Evolutionary conservation across 2,797 vertebrate species (phyloP), one percentile per base, ranked within the genome.

Genomic region (Bradypodion pumilum): DNA sequence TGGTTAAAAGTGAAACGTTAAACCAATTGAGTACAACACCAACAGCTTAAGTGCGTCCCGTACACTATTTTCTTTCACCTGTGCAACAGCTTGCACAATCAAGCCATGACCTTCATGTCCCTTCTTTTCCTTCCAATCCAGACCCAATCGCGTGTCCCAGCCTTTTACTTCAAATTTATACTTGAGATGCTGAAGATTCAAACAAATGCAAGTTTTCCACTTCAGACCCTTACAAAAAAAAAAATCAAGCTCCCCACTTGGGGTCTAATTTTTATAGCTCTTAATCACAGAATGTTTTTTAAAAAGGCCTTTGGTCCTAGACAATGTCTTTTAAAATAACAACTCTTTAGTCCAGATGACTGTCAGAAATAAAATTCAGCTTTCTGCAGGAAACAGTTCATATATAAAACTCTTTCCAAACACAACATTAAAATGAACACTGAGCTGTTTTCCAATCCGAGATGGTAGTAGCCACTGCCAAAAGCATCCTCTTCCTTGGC

Each of bases 221-320:
- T n/a, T 68, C 23, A 44, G 42, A 9, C 40, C 2, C 46, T 40
- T n/a, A n/a, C 74, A 5, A 74, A 52, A 52, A 74, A 5, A 74
- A 52, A 52, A 69, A 32, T 32, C 12, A 12, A 49, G 66, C 42
- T 70, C 66, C 42, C 2, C 16, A 27, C 13, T 21, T 21, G 5
- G 15, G 66, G 10, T 52, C 1, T 69, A 44, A 80, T 46, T 52
- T 69, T 69, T 59, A 60, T 16, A 75, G 46, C 12, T 42, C 56
- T 49, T 69, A 46, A 25, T 65, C 49, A 13, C 25, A 63, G 27
- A 83, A 49, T 32, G 42, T n/a, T n/a, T n/a, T n/a, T n/a, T 7
- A 12, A 74, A 49, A n/a, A 21, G 35, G 35, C 44, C 37, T 81
- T 87, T 77, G 82, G 82, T 87, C 86, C 59, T 12, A 42, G 23